phyloP scores from a whole-genome alignment of 2,888 invertebrate genomes.

The Heliconius ethilla region DNA sequence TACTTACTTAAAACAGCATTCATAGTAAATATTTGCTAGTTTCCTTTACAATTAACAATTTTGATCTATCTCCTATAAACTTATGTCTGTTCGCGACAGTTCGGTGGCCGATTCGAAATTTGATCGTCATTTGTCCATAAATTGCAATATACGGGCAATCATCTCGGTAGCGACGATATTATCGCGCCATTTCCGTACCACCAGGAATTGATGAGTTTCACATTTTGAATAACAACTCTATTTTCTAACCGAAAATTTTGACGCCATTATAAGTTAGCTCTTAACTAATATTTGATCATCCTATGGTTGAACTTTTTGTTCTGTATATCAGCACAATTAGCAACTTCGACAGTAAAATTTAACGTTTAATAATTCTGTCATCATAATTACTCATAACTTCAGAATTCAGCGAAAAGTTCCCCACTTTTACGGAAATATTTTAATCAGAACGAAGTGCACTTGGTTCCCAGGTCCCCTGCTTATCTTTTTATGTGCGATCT shows the following conservation, averaged over 20 bases:
- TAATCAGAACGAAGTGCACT: too few species aligned
- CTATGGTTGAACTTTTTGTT: background rate
- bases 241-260: conserved; percentile 15
- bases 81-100: conserved; percentile 18
- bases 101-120: conserved; percentile 31
- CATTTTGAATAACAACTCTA: conserved; percentile 36
- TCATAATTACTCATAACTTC: too few species aligned
- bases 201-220: conserved; percentile 43
- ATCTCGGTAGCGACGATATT: conserved; percentile 40
- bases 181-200: conserved; percentile 42
- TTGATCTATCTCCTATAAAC: conserved; percentile 6
- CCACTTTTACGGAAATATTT: too few species aligned
- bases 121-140: conserved; percentile 42
- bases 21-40: background rate
- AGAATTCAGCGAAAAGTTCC: too few species aligned
- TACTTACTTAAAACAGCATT: too few species aligned
- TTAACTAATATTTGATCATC: background rate
- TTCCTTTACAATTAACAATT: background rate
- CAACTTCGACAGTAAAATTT: too few species aligned
- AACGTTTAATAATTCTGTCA: too few species aligned
- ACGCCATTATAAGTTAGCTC: background rate
- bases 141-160: conserved; percentile 44
- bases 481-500: too few species aligned
- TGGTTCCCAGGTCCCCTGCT: too few species aligned
- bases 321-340: background rate